These are phyloP conservation scores for Smittia sp. DNA, from an alignment of 2,888 invertebrate genomes.

Conservation along the genomic window DNA sequence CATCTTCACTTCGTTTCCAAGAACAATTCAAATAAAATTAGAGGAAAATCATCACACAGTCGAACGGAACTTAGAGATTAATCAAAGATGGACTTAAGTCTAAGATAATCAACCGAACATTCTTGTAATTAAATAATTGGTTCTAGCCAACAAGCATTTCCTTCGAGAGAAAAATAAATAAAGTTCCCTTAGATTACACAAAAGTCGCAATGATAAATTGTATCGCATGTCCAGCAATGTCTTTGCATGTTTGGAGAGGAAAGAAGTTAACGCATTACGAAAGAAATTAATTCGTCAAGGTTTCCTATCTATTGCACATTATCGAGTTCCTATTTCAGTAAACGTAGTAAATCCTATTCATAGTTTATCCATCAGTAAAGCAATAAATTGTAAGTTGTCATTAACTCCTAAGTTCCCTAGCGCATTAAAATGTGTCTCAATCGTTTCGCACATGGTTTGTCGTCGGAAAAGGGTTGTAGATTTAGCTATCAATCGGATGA, in stretches of 20 bases:
- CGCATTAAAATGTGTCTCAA: conserved; percentile 18
- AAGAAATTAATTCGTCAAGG: background rate
- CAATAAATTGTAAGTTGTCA: background rate
- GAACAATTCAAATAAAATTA: background rate
- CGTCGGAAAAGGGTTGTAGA: conserved; percentile 5
- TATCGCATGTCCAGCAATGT: background rate
- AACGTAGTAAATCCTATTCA: background rate
- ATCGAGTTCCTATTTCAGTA: background rate
- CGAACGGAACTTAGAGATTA: conserved; percentile 10
- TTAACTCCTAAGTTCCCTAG: conserved; percentile 25
- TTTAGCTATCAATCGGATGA: background rate
- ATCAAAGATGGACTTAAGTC: background rate
- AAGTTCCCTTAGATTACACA: background rate
- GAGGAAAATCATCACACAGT: background rate
- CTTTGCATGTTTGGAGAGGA: background rate
- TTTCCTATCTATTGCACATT: conserved; percentile 41
- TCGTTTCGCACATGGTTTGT: background rate
- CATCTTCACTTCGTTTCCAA: background rate
- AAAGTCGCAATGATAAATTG: background rate
- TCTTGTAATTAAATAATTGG: conserved; percentile 32
- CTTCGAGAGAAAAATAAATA: conserved; percentile 30
- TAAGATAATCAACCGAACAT: conserved; percentile 5
- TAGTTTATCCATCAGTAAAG: conserved; percentile 8
- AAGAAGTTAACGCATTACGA: background rate
- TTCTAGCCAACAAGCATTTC: conserved; percentile 35